These are phyloP conservation scores for Cebus imitator DNA, from an alignment of 2,113 vertebrate species.

Conservation along the genomic window DNA sequence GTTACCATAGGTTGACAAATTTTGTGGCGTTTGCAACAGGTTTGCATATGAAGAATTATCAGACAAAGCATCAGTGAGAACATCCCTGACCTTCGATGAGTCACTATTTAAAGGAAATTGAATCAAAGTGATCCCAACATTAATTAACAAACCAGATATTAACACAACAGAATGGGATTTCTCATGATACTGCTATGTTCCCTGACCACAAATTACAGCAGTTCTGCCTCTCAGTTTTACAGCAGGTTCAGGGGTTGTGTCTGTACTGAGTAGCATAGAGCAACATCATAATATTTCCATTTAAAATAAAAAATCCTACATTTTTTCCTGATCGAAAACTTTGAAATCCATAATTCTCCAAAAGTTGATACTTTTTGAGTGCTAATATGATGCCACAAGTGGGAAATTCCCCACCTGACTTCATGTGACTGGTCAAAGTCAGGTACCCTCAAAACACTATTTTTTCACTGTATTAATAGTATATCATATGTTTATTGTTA, in stretches of 20 bases:
- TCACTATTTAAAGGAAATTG: slow-evolving; percentile 91
- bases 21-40: slow-evolving; percentile 88
- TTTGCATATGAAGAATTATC: no score
- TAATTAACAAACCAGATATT: slow-evolving; percentile 92
- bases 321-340: not conserved
- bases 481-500: no score
- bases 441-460: no score
- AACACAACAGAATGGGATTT: slow-evolving; percentile 93
- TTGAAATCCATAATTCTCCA: no score
- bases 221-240: slow-evolving; percentile 88
- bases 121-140: slow-evolving; percentile 93
- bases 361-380: no score
- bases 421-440: no score
- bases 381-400: no score
- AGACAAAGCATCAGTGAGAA: slow-evolving; percentile 90
- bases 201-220: slow-evolving; percentile 85
- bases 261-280: slow-evolving; percentile 83
- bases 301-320: not conserved
- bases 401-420: no score
- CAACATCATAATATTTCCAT: not conserved
- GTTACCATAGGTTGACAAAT: slow-evolving; percentile 88
- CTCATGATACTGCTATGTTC: slow-evolving; percentile 88
- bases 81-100: slow-evolving; percentile 91
- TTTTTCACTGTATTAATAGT: no score
- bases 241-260: slow-evolving; percentile 91